phyloP scores from a whole-genome alignment of 2,797 vertebrate genomes.

The Galagoides demidoff region DNA sequence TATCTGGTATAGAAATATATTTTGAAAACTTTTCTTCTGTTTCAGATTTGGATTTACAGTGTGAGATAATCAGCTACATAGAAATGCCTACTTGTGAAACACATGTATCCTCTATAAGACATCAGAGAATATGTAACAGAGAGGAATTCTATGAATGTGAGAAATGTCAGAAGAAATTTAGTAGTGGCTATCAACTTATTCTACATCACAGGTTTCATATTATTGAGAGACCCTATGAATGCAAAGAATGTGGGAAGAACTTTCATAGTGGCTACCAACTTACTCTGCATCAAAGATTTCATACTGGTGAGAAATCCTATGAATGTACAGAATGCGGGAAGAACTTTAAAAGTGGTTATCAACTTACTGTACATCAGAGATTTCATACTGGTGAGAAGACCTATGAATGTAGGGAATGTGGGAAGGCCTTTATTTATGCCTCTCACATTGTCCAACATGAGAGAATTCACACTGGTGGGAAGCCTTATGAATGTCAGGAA shows the following conservation, averaged over 20 bases:
- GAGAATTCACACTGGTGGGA: conserved; percentile 51
- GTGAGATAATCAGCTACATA: conserved; percentile 35
- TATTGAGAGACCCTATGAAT: neutral
- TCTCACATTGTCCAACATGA: conserved; percentile 46
- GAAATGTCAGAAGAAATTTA: conserved; percentile 49
- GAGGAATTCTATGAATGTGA: conserved; percentile 20
- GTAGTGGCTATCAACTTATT: neutral
- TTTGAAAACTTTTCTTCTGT: neutral
- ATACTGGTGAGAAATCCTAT: conserved; percentile 51
- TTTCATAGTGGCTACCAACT: conserved; percentile 22
- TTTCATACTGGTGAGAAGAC: conserved; percentile 74
- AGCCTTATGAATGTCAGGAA: conserved; percentile 63
- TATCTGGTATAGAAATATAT: neutral
- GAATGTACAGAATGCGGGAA: conserved; percentile 68
- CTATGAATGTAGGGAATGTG: conserved; percentile 67
- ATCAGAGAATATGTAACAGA: neutral
- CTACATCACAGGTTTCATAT: conserved; percentile 11
- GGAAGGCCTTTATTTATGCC: conserved; percentile 63
- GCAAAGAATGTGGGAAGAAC: conserved; percentile 41
- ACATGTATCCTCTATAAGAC: neutral
- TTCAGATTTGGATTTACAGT: conserved; percentile 53
- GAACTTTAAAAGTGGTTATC: conserved; percentile 69
- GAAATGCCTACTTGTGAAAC: conserved; percentile 11
- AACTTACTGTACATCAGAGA: conserved; percentile 70
- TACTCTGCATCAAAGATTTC: conserved; percentile 35